phyloP scores from a whole-genome alignment of 2,888 invertebrate species.

The Deroplatys truncata region DNA sequence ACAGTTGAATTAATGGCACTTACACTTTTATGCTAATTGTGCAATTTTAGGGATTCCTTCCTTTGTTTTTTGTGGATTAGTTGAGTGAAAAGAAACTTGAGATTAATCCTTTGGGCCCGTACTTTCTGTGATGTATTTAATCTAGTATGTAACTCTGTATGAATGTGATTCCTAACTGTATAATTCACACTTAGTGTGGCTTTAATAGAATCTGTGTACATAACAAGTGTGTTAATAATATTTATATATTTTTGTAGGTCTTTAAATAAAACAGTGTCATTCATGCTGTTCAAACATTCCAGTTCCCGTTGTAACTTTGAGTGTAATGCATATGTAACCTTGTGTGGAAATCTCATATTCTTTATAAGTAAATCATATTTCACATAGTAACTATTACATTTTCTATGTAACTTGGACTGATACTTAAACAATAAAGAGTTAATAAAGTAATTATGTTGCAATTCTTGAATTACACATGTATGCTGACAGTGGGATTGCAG shows the following conservation, averaged over 20 bases:
- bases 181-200: background rate
- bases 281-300: background rate
- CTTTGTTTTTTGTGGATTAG: background rate
- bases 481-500: background rate
- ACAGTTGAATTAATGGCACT: background rate
- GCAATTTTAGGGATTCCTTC: background rate
- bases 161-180: background rate
- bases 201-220: background rate
- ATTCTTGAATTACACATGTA: background rate
- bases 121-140: background rate
- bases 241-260: constrained; percentile 15
- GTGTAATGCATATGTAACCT: background rate
- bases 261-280: background rate
- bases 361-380: background rate
- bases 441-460: background rate
- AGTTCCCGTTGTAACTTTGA: background rate
- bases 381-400: background rate
- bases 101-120: background rate
- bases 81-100: background rate
- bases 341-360: background rate
- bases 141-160: background rate
- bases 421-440: background rate
- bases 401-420: background rate
- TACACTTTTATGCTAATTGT: background rate
- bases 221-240: background rate